Conservation (phyloP, 92 coral and sea anemone species). For the Palythoa caribaeorum region DNA sequence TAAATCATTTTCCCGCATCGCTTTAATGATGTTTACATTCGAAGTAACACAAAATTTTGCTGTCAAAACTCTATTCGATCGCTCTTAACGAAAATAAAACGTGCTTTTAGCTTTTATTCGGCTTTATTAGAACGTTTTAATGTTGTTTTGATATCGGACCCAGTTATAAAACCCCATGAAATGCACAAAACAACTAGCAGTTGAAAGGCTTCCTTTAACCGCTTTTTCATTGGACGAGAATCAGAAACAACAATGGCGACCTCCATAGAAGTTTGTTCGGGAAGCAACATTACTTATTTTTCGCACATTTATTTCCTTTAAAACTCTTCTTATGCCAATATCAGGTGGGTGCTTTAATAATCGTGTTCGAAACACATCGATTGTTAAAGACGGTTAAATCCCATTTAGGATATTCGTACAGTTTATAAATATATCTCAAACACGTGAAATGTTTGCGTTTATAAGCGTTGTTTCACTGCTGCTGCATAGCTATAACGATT, state of each 20-base stretch:
- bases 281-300: constrained; percentile 17
- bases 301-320: constrained; percentile 8
- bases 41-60: not conserved
- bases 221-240: constrained; percentile 64
- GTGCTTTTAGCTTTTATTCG: not conserved
- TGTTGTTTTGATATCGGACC: constrained; percentile 31
- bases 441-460: not conserved
- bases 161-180: constrained; percentile 28
- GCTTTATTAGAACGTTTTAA: constrained; percentile 11
- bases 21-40: constrained; percentile 2
- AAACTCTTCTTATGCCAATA: constrained; percentile 4
- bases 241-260: constrained; percentile 67
- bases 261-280: constrained; percentile 46
- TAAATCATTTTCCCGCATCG: not conserved
- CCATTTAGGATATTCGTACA: not conserved
- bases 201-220: constrained; percentile 60
- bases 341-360: constrained; percentile 14
- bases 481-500: no score
- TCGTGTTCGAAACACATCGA: constrained; percentile 2
- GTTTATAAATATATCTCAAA: not conserved
- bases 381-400: not conserved
- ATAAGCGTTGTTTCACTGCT: not conserved
- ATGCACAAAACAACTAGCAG: constrained; percentile 37
- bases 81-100: not conserved
- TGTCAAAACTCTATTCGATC: not conserved